Evolutionary conservation across 2,888 invertebrate genomes (phyloP).

Genomic region (Acleris sparsana): DNA sequence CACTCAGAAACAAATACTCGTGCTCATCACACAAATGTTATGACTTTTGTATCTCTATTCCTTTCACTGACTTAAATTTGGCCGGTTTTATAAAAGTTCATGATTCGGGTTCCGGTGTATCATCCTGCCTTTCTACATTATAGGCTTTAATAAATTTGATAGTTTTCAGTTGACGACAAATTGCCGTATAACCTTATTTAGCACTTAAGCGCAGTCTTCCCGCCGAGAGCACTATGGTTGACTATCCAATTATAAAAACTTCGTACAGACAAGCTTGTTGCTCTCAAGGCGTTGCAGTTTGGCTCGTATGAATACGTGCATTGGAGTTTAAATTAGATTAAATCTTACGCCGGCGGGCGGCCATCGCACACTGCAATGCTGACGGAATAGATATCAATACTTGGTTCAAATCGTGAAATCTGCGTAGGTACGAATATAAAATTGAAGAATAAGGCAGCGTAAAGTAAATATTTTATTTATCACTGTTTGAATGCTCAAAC

Average conservation of each 20-base stretch:
- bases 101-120: too few species aligned
- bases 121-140: too few species aligned
- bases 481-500: too few species aligned
- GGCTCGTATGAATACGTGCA: conserved; percentile 17
- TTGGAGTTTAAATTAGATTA: conserved; percentile 25
- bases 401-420: background rate
- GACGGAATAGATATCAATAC: background rate
- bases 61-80: too few species aligned
- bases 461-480: too few species aligned
- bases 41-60: too few species aligned
- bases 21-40: too few species aligned
- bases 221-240: conserved; percentile 6
- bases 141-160: too few species aligned
- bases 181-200: conserved; percentile 17
- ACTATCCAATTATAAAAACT: conserved; percentile 29
- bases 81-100: too few species aligned
- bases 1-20: too few species aligned
- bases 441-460: background rate
- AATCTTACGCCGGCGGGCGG: conserved; percentile 4
- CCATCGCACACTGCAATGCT: conserved; percentile 2
- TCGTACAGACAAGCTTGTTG: conserved; percentile 17
- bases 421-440: background rate
- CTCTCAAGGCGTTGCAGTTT: conserved; percentile 7
- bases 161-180: too few species aligned
- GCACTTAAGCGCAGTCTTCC: conserved; percentile 5